These are phyloP conservation scores for Enteromius fasciolatus DNA, from an alignment of 2,797 vertebrate species.

Conservation along the genomic window DNA sequence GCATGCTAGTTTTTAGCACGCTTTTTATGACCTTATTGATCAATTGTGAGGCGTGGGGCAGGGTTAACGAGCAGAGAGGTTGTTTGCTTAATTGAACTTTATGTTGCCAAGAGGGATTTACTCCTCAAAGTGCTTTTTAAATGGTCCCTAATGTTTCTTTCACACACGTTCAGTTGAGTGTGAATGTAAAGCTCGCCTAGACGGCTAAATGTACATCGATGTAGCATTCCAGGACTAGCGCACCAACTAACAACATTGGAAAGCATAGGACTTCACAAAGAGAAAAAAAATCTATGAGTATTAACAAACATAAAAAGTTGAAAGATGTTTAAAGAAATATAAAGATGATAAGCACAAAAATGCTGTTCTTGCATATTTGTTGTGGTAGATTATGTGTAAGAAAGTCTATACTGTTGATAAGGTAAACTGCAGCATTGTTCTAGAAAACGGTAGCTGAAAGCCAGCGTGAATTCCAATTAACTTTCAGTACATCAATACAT, in stretches of 20 bases:
- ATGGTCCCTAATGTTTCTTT: constrained; percentile 60
- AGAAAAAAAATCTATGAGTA: neutral
- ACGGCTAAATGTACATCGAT: constrained; percentile 23
- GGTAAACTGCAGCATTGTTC: neutral
- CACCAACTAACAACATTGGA: neutral
- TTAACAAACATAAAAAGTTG: neutral
- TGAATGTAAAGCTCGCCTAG: constrained; percentile 41
- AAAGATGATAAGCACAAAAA: neutral
- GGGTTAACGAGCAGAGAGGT: constrained; percentile 62
- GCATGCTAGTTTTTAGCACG: constrained; percentile 53
- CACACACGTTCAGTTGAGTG: constrained; percentile 32
- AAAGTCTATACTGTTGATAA: neutral
- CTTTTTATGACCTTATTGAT: constrained; percentile 61
- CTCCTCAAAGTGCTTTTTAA: constrained; percentile 62
- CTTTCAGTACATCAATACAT: neutral
- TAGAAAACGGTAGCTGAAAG: neutral
- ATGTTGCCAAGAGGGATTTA: constrained; percentile 62
- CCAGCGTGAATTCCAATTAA: neutral
- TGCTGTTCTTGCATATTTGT: neutral
- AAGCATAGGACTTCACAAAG: neutral
- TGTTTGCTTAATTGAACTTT: constrained; percentile 68
- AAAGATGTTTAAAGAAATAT: neutral
- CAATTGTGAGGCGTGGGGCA: constrained; percentile 54
- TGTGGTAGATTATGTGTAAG: neutral
- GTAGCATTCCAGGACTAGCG: constrained; percentile 30